Base-by-base conservation (phyloP, 2,888 invertebrate genomes). In the Endomychus coccineus region DNA sequence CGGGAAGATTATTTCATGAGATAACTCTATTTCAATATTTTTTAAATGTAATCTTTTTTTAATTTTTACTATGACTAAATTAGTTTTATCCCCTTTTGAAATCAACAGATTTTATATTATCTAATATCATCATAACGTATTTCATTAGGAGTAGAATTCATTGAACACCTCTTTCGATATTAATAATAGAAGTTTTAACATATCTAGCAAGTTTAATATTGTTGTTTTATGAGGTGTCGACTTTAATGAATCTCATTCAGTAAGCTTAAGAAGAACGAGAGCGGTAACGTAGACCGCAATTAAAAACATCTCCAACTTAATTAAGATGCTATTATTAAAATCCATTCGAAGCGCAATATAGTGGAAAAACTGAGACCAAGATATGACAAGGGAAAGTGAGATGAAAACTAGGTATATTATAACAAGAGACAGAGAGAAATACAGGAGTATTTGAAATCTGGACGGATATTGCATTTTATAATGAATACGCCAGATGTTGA, bases 251-350 rank as follows among this genome's bases (percentile, higher is more conserved):
- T 60, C 55, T 54, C 56, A 61, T 60, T 59, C 55, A 52, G 49
- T 44, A 47, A 52, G 58, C 55, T 58, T 53, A 57, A 58, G 58
- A 59, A 45, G 62, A 60, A 61, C 58, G 59, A 53, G 53, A 37
- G 34, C 44, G 44, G 48, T 45, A 46, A 45, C 55, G 54, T 52
- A 55, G 54, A 54, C 58, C 59, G 61, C 64, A 64, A 64, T 63
- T 64, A 64, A 64, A 63, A 62, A 59, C 63, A 62, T 60, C 64
- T 62, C 59, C 53, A 56, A 63, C 63, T 64, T 64, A 64, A 64
- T 64, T 63, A 64, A 63, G 63, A 59, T 56, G 59, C 62, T 57
- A 61, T 64, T 64, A 63, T 64, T 63, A 63, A 62, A 62, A 63
- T 59, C 50, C 51, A 31, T 21, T 4, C 6, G 21, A 31, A 29